phyloP scores from a whole-genome alignment of 64 coral and sea anemone genomes.

The Acropora tenuis region DNA sequence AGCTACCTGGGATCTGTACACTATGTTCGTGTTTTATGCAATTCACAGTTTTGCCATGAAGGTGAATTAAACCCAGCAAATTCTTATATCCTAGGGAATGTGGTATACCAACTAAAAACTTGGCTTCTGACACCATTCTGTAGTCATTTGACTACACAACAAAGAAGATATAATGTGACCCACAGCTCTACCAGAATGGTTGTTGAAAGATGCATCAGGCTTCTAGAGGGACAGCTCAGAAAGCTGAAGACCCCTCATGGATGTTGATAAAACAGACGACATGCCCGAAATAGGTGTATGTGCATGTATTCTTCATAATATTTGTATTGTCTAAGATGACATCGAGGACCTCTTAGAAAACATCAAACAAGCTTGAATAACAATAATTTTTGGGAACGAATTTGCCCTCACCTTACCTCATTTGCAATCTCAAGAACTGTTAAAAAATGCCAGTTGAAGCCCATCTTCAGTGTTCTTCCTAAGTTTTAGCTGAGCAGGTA shows the following conservation, averaged over 20 bases:
- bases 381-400: too few species aligned
- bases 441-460: too few species aligned
- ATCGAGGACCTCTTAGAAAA: background rate
- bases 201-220: conserved; percentile 40
- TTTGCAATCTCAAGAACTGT: too few species aligned
- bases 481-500: too few species aligned
- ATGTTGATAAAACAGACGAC: conserved; percentile 23
- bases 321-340: conserved; percentile 7
- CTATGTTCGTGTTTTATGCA: conserved; percentile 41
- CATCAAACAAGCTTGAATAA: too few species aligned
- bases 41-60: conserved; percentile 38
- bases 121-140: conserved; percentile 49
- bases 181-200: conserved; percentile 37
- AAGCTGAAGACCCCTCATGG: conserved; percentile 28
- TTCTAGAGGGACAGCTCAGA: conserved; percentile 27
- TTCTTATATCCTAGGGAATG: conserved; percentile 54
- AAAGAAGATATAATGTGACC: conserved; percentile 2
- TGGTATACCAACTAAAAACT: conserved; percentile 23
- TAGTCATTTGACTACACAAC: conserved; percentile 17
- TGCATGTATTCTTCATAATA: background rate
- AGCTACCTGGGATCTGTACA: conserved; percentile 51
- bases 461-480: too few species aligned
- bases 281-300: background rate
- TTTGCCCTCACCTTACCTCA: too few species aligned
- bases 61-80: conserved; percentile 52